A percentile compares a stretch with the other conserved stretches of the same genome.
Conservation (phyloP, 2,797 vertebrate genomes). For the Champsocephalus gunnari region DNA sequence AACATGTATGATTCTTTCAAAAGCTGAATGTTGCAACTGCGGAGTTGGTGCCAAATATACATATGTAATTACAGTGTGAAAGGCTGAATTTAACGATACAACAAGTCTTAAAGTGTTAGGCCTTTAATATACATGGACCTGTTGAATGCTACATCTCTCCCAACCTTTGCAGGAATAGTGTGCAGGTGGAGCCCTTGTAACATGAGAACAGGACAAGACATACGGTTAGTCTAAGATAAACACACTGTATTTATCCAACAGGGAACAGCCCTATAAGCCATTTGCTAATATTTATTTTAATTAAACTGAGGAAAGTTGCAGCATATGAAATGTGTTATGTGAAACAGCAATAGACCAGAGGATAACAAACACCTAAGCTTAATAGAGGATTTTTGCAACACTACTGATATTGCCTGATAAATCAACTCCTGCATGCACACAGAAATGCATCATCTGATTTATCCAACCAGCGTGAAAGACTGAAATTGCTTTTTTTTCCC, state of each 20-base stretch:
- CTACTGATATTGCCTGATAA: slow-evolving; percentile 73
- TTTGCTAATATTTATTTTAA: background rate
- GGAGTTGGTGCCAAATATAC: background rate
- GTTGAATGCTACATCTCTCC: background rate
- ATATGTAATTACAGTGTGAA: background rate
- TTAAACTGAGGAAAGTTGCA: background rate
- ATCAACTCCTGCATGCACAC: slow-evolving; percentile 71
- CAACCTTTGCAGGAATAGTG: background rate
- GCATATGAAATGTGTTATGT: slow-evolving; percentile 23
- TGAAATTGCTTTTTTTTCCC: slow-evolving; percentile 73
- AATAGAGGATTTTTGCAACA: slow-evolving; percentile 58
- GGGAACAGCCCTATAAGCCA: background rate
- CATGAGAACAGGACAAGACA: background rate
- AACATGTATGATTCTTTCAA: background rate
- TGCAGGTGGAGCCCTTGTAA: background rate
- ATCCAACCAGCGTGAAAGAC: slow-evolving; percentile 70
- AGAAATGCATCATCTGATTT: slow-evolving; percentile 75
- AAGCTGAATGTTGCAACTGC: background rate
- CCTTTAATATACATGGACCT: background rate
- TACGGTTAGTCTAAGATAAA: background rate
- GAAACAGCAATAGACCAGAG: slow-evolving; percentile 50
- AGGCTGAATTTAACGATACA: background rate
- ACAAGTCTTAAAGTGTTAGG: background rate
- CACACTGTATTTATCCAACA: background rate
- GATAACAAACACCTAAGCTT: slow-evolving; percentile 66